phyloP scores from a whole-genome alignment of 1,140 invertebrate species.

The Drosophila ercepeae region DNA sequence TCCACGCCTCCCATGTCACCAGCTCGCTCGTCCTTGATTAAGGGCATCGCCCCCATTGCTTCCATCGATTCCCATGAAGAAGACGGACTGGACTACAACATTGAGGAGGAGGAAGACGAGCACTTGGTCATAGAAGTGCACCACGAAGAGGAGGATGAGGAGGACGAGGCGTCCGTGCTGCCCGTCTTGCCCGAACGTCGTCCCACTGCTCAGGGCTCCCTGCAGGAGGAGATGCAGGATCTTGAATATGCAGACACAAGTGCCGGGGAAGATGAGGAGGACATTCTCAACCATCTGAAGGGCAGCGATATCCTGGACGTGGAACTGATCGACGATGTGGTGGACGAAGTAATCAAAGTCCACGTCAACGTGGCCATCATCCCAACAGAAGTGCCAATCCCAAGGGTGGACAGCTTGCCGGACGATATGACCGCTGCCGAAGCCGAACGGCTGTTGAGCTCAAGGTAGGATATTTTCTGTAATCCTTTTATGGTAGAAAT shows the following conservation, averaged over 20 bases:
- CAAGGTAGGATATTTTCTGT: conserved; percentile 86
- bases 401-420: conserved; percentile 81
- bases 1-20: conserved; percentile 74
- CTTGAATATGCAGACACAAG: conserved; percentile 85
- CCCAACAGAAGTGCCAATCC: conserved; percentile 29
- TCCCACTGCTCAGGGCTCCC: conserved; percentile 35
- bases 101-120: conserved; percentile 43
- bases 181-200: conserved; percentile 68
- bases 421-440: conserved; percentile 93
- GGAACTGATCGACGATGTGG: conserved; percentile 54
- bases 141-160: conserved; percentile 41
- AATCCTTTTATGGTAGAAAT: conserved; percentile 2
- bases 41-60: conserved; percentile 75
- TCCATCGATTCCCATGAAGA: conserved; percentile 70
- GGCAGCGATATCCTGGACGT: conserved; percentile 49
- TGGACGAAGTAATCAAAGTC: conserved; percentile 76
- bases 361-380: conserved; percentile 37
- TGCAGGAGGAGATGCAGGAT: conserved; percentile 84
- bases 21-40: conserved; percentile 44
- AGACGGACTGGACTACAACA: conserved; percentile 47
- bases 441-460: conserved; percentile 92
- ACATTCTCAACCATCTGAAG: conserved; percentile 81
- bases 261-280: conserved; percentile 84
- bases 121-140: conserved; percentile 52
- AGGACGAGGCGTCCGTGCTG: too few relatives aligned